Evolutionary conservation across 2,888 invertebrate genomes (phyloP).

Genomic region (Drosophila quinaria): DNA sequence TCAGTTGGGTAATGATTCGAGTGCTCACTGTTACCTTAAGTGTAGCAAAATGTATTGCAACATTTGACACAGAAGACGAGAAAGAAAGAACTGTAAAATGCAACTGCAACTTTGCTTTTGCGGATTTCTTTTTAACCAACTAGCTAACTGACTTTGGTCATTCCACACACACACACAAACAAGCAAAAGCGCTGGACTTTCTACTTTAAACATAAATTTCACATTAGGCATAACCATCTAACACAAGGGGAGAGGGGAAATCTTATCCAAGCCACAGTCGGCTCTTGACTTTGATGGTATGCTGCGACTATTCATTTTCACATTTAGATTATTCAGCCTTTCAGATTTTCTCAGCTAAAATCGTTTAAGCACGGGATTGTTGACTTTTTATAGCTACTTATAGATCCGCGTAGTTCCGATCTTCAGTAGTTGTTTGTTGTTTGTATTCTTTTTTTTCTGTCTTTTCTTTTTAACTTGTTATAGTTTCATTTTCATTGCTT

Average conservation of each 20-base stretch:
- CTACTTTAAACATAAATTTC: constrained; percentile 78
- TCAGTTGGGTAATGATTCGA: constrained; percentile 75
- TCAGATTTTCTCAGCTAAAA: constrained; percentile 56
- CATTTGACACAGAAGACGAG: constrained; percentile 26
- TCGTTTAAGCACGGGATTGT: constrained; percentile 53
- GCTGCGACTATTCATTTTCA: constrained; percentile 66
- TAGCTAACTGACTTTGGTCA: constrained; percentile 45
- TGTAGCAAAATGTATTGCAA: constrained; percentile 58
- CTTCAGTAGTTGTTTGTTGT: constrained; percentile 26
- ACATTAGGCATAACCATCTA: constrained; percentile 66
- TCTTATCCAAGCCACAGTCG: constrained; percentile 5
- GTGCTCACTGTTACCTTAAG: constrained; percentile 48
- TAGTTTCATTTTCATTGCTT: constrained; percentile 34
- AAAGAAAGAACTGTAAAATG: constrained; percentile 46
- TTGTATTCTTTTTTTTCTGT: constrained; percentile 1
- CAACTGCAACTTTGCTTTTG: constrained; percentile 33
- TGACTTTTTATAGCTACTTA: constrained; percentile 33
- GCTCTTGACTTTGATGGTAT: constrained; percentile 62
- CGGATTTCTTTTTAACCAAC: constrained; percentile 66
- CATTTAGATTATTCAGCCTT: constrained; percentile 45
- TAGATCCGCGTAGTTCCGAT: constrained; percentile 66
- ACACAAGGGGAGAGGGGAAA: constrained; percentile 11
- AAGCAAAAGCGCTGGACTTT: constrained; percentile 61
- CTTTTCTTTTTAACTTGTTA: constrained; percentile 48
- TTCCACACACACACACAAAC: not conserved